Evolutionary conservation across 2,113 vertebrate genomes (phyloP).

Genomic region (Agelaius phoeniceus): DNA sequence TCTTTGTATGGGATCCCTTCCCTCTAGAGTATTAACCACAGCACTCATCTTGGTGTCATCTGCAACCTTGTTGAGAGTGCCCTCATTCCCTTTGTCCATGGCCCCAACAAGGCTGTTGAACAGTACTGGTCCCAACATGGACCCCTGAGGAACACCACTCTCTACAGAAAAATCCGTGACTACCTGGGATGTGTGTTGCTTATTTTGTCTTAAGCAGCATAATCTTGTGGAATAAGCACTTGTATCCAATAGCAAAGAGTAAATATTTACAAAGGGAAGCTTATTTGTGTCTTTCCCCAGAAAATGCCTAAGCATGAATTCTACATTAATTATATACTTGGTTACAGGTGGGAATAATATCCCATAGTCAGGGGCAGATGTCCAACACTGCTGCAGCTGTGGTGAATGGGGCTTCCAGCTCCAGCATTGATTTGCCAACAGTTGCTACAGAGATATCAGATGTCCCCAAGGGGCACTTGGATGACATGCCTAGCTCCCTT

Average conservation of each 20-base stretch:
- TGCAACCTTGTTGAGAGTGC: not conserved
- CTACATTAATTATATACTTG: not conserved
- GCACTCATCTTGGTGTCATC: not conserved
- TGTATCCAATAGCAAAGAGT: not conserved
- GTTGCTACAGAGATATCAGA: not conserved
- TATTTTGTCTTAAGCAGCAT: not conserved
- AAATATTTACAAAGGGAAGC: not conserved
- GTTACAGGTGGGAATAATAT: not conserved
- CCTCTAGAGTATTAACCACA: not conserved
- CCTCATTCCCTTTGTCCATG: not conserved
- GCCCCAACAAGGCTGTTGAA: not conserved
- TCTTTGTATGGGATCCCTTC: not conserved
- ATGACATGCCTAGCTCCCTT: not conserved
- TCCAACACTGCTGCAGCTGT: not conserved
- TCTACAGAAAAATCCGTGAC: not conserved
- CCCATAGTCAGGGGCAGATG: not conserved
- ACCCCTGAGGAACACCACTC: no score
- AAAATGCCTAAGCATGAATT: not conserved
- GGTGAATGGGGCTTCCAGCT: not conserved
- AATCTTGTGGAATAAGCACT: not conserved
- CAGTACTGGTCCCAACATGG: accelerated
- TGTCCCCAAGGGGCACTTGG: not conserved
- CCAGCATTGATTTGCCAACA: accelerated
- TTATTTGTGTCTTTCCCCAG: not conserved
- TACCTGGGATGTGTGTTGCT: not conserved